Percentiles rank a stretch among this genome's conserved stretches.
phyloP scores from a whole-genome alignment of 2,797 vertebrate species.

The Argentina silus region DNA sequence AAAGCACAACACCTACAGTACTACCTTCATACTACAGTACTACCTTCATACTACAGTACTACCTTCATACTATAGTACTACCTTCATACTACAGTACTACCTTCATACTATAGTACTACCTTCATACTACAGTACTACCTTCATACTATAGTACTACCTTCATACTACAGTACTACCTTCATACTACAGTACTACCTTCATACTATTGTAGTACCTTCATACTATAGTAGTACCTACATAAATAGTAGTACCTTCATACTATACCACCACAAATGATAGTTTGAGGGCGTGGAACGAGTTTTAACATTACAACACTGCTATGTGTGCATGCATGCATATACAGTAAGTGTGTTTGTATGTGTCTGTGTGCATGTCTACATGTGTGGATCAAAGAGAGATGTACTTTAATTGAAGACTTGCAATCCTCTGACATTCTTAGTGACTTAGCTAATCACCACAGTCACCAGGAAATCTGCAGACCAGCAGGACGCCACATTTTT shows the following conservation, averaged over 20 bases:
- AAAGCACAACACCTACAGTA: conserved; percentile 1
- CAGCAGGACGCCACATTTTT: conserved; percentile 39
- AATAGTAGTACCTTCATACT: neutral
- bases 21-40: neutral
- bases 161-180: too few species aligned
- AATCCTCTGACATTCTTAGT: conserved; percentile 36
- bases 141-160: too few species aligned
- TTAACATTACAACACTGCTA: neutral
- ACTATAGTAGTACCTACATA: too few species aligned
- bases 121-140: too few species aligned
- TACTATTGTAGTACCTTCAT: too few species aligned
- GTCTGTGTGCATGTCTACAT: neutral
- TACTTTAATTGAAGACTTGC: conserved; percentile 19
- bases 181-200: too few species aligned
- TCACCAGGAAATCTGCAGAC: conserved; percentile 45
- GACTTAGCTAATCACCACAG: conserved; percentile 46
- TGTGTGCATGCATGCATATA: neutral
- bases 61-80: too few species aligned
- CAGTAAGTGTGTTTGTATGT: neutral
- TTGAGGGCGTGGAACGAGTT: neutral
- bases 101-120: too few species aligned
- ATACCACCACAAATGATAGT: neutral
- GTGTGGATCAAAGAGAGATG: conserved; percentile 46
- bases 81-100: too few species aligned
- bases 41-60: too few species aligned